phyloP scores from a whole-genome alignment of 2,113 vertebrate species.

The Myxocyprinus asiaticus region DNA sequence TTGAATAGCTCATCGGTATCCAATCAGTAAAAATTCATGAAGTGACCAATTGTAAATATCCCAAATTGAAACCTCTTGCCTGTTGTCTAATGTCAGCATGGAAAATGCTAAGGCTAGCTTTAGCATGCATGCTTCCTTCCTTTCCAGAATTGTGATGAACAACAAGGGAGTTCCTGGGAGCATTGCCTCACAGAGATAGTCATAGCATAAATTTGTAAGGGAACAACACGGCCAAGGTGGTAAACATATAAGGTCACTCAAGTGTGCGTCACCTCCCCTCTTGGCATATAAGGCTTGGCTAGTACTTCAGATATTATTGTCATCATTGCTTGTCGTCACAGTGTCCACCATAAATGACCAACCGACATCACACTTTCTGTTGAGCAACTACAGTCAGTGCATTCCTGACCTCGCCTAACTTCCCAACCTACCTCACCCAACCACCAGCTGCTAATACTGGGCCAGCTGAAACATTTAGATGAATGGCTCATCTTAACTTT shows the following conservation, averaged over 20 bases:
- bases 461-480: conserved; percentile 44
- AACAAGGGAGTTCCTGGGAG: conserved; percentile 35
- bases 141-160: neutral
- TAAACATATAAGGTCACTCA: conserved; percentile 5
- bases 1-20: too few relatives aligned
- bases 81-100: too few relatives aligned
- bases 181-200: conserved; percentile 23
- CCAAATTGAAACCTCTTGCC: neutral
- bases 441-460: conserved; percentile 32
- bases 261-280: neutral
- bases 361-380: conserved; percentile 1
- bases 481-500: conserved; percentile 13
- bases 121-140: neutral
- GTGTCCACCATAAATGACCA: conserved; percentile 34
- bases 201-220: conserved; percentile 15
- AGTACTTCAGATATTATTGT: conserved; percentile 10
- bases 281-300: conserved; percentile 17
- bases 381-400: neutral
- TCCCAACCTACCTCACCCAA: conserved; percentile 1
- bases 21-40: too few relatives aligned
- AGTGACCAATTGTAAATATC: too few relatives aligned
- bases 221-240: neutral
- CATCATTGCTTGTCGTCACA: conserved; percentile 34
- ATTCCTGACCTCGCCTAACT: conserved; percentile 31
- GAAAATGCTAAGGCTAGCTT: neutral